These are phyloP conservation scores for Pseudoatta argentina DNA, from an alignment of 1,140 invertebrate genomes.

Conservation along the genomic window DNA sequence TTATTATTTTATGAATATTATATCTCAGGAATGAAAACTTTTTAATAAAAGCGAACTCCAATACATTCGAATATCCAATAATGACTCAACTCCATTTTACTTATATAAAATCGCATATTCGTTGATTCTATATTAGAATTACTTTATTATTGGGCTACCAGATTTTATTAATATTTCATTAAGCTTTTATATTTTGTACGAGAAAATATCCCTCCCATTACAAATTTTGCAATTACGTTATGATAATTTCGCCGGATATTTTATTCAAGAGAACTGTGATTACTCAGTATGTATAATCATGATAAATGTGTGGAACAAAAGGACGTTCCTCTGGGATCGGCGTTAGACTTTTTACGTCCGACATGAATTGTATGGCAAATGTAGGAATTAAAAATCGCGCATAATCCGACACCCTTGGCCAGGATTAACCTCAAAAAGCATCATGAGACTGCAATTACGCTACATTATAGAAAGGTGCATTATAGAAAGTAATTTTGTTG, in stretches of 20 bases:
- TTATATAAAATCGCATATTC: background rate
- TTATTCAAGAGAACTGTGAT: constrained; percentile 25
- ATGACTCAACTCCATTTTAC: background rate
- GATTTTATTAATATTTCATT: constrained; percentile 37
- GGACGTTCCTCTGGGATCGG: constrained; percentile 9
- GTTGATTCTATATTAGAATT: constrained; percentile 9
- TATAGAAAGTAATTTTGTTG: constrained; percentile 48
- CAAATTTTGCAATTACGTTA: background rate
- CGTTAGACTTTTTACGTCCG: constrained; percentile 27
- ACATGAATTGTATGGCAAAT: background rate
- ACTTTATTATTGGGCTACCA: background rate
- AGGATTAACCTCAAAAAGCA: constrained; percentile 37
- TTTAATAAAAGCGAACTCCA: background rate
- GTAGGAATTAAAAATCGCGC: constrained; percentile 34
- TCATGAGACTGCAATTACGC: constrained; percentile 31
- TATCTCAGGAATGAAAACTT: constrained; percentile 1
- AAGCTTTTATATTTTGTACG: background rate
- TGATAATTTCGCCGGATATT: constrained; percentile 25
- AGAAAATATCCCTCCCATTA: constrained; percentile 1
- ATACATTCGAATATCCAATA: background rate
- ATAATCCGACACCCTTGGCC: constrained; percentile 22
- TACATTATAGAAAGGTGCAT: constrained; percentile 48
- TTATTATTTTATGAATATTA: background rate
- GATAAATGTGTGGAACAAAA: constrained; percentile 38
- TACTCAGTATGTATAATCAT: background rate